Evolutionary conservation across 2,888 invertebrate species (phyloP).

Genomic region (Saturnia japonica): DNA sequence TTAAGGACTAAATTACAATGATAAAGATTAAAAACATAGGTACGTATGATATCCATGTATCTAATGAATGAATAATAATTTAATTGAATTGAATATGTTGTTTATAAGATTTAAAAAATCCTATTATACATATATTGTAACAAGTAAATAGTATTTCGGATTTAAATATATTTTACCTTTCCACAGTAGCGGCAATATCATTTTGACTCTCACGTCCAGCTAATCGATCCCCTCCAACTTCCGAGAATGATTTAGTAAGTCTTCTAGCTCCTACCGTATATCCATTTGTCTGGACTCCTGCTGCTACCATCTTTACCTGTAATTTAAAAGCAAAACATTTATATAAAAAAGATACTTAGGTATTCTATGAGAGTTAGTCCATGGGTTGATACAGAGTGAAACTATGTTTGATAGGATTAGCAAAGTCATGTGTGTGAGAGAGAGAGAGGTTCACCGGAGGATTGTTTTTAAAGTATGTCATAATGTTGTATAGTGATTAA

Average conservation of each 20-base stretch:
- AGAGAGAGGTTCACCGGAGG: neutral
- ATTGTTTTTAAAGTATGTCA: neutral
- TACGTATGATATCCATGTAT: too few relatives aligned
- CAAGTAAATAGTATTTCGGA: neutral
- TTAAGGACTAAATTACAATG: neutral
- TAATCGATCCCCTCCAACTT: slow-evolving; percentile 81
- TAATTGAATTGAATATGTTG: too few relatives aligned
- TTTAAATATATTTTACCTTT: slow-evolving; percentile 52
- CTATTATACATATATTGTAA: too few relatives aligned
- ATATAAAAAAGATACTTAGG: neutral
- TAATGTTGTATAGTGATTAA: slow-evolving; percentile 46
- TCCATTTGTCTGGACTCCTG: slow-evolving; percentile 95
- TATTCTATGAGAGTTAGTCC: neutral
- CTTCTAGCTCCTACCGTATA: slow-evolving; percentile 83
- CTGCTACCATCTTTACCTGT: slow-evolving; percentile 93
- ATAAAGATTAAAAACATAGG: neutral
- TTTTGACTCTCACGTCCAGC: slow-evolving; percentile 57
- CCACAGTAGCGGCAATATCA: slow-evolving; percentile 59
- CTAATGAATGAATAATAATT: too few relatives aligned
- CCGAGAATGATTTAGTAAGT: slow-evolving; percentile 91
- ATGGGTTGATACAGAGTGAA: neutral
- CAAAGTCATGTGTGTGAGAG: neutral
- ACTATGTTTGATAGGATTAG: neutral
- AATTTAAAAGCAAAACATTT: neutral
- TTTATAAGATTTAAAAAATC: too few relatives aligned